These are phyloP conservation scores for Pristis pectinata DNA, from an alignment of 2,797 vertebrate species.

Conservation along the genomic window DNA sequence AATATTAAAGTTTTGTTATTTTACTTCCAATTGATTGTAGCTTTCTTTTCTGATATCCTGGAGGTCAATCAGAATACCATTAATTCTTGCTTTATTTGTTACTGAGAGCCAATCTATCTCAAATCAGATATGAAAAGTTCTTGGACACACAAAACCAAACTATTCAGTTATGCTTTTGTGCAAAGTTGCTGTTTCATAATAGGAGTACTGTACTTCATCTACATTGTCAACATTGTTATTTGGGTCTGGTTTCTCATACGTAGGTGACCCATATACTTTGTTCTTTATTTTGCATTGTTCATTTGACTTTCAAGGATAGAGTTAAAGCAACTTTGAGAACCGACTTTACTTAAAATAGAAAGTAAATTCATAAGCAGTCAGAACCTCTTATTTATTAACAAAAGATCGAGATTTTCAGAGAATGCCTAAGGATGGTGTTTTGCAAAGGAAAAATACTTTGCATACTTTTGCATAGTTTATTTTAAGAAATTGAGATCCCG, in stretches of 20 bases:
- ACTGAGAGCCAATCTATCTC: neutral
- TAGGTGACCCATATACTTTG: neutral
- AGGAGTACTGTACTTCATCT: neutral
- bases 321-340: neutral
- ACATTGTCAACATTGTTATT: neutral
- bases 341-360: neutral
- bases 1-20: neutral
- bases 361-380: neutral
- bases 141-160: constrained; percentile 18
- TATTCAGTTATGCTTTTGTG: constrained; percentile 21
- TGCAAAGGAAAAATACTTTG: neutral
- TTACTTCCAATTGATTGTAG: neutral
- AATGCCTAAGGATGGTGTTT: neutral
- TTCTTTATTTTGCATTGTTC: neutral
- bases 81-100: neutral
- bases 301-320: neutral
- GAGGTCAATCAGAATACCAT: neutral
- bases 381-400: neutral
- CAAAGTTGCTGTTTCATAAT: neutral
- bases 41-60: neutral
- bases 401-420: neutral
- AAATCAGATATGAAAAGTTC: neutral
- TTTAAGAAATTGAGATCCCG: neutral
- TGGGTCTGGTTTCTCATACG: neutral
- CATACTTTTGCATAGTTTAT: neutral